Evolutionary conservation across 2,797 vertebrate species (phyloP), one percentile per base, ranked within the genome.

Genomic region (Sylvilagus floridanus): DNA sequence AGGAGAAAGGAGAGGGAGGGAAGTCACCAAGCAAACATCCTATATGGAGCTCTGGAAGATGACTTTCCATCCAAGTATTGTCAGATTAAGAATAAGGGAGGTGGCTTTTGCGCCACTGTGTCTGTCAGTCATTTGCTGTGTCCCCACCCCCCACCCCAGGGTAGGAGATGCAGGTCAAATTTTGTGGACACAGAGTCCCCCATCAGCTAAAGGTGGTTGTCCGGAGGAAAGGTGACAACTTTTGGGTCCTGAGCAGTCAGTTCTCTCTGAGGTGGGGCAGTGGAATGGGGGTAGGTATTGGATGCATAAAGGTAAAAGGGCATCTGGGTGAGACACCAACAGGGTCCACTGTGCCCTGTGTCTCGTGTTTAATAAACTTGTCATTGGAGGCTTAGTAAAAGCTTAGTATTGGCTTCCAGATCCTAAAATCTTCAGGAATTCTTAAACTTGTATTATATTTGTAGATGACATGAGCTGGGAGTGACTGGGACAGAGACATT

Each of bases 381-480:
- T 54, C n/a, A 83, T 14, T 84, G 35, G 60, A 92, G 37, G 81
- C 47, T 73, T 85, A 52, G 52, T 16, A 62, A 78, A 85, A 52
- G 54, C 37, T 37, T 37, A 37, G 37, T 37, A 60, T 50, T 86
- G 86, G 30, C 28, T 86, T 69, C 75, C 71, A 90, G 86, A 75
- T 83, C 52, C 65, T 93, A n/a, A 94, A 90, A 77, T 10, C 89
- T 32, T 81, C 57, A 85, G 42, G 47, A 76, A 90, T 93, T 94
- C 69, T 93, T 94, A 78, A 83, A 85, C 22, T 91, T 35, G 14
- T 88, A 17, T 72, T 24, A 50, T 95, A 21, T 91, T 88, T 96
- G 47, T 69, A 54, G 76, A 28, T 93, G 22, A 75, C 9, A 28
- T 62, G 50, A 75, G 17, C 21, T 93, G 69, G 32, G 28, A 90